Percentiles rank a stretch among this genome's conserved stretches.
Evolutionary conservation across 2,113 vertebrate genomes (phyloP).

Genomic region (Pelecanoides urinatrix): DNA sequence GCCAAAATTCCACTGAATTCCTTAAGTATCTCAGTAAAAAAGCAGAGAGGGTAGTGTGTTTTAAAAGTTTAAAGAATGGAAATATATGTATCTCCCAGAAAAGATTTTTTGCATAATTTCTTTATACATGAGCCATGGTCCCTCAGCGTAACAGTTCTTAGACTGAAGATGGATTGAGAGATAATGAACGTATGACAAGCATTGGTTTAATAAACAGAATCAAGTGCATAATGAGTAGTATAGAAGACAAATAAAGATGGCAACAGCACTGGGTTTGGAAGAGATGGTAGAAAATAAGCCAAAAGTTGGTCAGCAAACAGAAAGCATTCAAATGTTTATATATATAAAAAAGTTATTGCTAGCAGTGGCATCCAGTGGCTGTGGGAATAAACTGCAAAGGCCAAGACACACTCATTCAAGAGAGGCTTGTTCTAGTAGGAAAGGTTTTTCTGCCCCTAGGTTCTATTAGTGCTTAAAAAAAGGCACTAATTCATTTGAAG

Average conservation of each 20-base stretch:
- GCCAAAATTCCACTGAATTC: background rate
- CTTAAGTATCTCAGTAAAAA: background rate
- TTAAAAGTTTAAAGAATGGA: background rate
- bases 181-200: background rate
- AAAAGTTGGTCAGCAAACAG: background rate
- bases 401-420: background rate
- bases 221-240: background rate
- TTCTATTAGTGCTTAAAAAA: background rate
- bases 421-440: background rate
- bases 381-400: background rate
- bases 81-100: background rate
- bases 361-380: background rate
- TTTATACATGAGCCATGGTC: background rate
- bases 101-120: background rate
- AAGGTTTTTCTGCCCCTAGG: background rate
- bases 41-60: background rate
- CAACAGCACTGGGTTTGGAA: background rate
- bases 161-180: background rate
- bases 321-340: background rate
- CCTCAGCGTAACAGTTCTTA: background rate
- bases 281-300: background rate
- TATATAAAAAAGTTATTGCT: background rate
- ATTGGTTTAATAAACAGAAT: background rate
- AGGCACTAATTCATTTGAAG: background rate
- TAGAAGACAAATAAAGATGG: background rate